Evolutionary conservation across 2,113 vertebrate genomes (phyloP).

Genomic region (Eubucco bourcierii): DNA sequence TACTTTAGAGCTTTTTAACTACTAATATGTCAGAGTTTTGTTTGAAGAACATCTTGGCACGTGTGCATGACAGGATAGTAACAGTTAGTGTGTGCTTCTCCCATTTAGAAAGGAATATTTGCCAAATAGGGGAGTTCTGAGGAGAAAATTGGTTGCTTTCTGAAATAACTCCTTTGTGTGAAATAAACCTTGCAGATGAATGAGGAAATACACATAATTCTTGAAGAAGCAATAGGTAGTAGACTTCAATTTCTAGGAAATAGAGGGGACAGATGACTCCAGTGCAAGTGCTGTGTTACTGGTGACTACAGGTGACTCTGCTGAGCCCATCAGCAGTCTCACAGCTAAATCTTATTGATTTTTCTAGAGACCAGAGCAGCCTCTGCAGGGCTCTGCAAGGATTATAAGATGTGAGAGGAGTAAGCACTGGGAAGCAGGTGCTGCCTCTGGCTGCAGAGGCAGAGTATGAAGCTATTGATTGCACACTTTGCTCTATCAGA

Average conservation of each 20-base stretch:
- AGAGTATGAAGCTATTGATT: background rate
- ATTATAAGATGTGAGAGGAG: constrained; percentile 4
- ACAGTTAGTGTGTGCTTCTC: background rate
- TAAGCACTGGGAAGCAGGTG: background rate
- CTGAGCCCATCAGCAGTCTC: background rate
- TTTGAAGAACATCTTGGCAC: constrained; percentile 30
- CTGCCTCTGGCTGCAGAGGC: background rate
- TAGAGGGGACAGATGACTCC: background rate
- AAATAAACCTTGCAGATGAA: background rate
- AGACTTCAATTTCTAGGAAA: background rate
- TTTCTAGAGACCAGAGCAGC: background rate
- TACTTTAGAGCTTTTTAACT: background rate
- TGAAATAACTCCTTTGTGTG: background rate
- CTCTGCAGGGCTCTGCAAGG: background rate
- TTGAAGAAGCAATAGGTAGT: background rate
- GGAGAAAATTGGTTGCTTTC: background rate
- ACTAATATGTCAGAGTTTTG: background rate
- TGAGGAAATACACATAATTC: background rate
- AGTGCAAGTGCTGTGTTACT: background rate
- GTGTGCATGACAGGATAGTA: background rate
- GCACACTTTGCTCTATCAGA: constrained; percentile 4
- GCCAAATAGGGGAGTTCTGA: background rate
- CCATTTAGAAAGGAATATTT: background rate
- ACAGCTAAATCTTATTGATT: background rate
- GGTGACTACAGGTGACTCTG: background rate